Conservation (phyloP, 2,113 vertebrate genomes). For the Phrynosoma platyrhinos region DNA sequence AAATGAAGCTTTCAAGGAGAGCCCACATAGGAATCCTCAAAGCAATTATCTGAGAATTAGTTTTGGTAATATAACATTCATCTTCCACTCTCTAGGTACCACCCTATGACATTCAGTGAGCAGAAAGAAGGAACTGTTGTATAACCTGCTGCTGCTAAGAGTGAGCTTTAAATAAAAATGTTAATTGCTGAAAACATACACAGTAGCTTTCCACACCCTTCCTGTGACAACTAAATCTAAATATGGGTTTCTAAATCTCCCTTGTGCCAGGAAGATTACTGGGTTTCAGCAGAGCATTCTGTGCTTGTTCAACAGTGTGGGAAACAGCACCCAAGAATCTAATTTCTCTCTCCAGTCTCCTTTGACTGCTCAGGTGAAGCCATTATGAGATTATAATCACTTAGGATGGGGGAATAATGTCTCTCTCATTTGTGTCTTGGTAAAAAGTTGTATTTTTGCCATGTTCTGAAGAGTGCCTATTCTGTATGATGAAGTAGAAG, state of each 20-base stretch:
- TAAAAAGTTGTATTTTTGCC: not conserved
- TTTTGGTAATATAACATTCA: not conserved
- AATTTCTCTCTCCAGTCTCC: not conserved
- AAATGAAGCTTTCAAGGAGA: not conserved
- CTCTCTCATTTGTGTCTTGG: not conserved
- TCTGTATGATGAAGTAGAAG: not conserved
- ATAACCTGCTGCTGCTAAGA: not conserved
- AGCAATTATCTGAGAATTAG: not conserved
- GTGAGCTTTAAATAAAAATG: conserved; percentile 22
- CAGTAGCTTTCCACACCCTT: not conserved
- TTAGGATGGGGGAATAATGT: not conserved
- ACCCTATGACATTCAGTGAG: not conserved
- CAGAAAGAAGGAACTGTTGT: not conserved
- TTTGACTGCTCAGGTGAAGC: conserved; percentile 6
- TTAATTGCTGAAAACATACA: conserved; percentile 26
- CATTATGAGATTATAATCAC: not conserved
- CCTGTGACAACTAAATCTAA: conserved; percentile 4
- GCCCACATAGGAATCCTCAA: not conserved
- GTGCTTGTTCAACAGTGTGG: conserved; percentile 9
- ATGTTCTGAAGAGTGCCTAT: not conserved
- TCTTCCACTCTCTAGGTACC: not conserved
- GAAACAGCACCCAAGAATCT: not conserved
- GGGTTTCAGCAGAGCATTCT: not conserved
- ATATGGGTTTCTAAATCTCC: conserved; percentile 24
- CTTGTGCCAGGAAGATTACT: not conserved